Conservation (phyloP, 2,888 invertebrate genomes). For the Heliconius ethilla region DNA sequence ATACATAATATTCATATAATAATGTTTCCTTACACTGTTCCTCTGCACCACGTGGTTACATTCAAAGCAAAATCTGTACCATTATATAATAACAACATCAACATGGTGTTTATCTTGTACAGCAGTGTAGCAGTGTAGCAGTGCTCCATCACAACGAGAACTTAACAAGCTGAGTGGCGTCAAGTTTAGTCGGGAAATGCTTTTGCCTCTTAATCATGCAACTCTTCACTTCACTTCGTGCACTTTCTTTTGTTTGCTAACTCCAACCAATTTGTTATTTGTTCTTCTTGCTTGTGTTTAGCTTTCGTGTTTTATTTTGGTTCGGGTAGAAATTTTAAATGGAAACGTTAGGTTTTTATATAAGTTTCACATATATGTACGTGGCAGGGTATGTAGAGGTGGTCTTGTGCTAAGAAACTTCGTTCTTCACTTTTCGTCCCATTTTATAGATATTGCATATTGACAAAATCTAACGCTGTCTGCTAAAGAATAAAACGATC, state of each 20-base stretch:
- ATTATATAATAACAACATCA: background rate
- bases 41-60: too few relatives aligned
- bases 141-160: slow-evolving; percentile 33
- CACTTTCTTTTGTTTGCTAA: slow-evolving; percentile 34
- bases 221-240: slow-evolving; percentile 36
- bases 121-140: slow-evolving; percentile 28
- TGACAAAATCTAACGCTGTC: too few relatives aligned
- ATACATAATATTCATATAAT: too few relatives aligned
- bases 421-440: too few relatives aligned
- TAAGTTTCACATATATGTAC: background rate
- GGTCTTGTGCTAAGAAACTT: too few relatives aligned
- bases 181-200: slow-evolving; percentile 36
- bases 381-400: background rate
- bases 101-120: slow-evolving; percentile 16
- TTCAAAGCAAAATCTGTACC: background rate
- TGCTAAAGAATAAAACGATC: too few relatives aligned
- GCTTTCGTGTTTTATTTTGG: background rate
- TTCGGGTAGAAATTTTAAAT: background rate
- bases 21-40: too few relatives aligned
- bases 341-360: background rate
- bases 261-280: slow-evolving; percentile 24
- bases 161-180: slow-evolving; percentile 35
- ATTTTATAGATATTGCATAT: too few relatives aligned
- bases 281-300: slow-evolving; percentile 12
- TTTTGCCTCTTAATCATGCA: slow-evolving; percentile 41